Evolutionary conservation across 2,888 invertebrate genomes (phyloP), one percentile per base, ranked within the genome.

Genomic region (Anorthoa munda): DNA sequence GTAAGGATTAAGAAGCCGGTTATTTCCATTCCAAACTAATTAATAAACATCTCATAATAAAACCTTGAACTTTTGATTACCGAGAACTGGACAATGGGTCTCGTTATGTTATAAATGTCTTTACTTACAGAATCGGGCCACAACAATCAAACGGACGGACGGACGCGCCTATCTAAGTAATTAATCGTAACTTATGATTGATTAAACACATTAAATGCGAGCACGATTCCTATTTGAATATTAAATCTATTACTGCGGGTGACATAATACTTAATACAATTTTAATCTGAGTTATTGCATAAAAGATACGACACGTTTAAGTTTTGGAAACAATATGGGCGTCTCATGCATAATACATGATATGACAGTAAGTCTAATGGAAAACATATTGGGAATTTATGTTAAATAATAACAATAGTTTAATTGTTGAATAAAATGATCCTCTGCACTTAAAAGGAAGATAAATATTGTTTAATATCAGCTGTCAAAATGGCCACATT

Each of bases 151-250:
- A 92, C 85, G 88, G 88, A 91, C 90, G 90, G 90, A 93, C 91
- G 90, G 91, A 90, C 90, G 88, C 90, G 90, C 94, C 90, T 96
- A 96, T 96, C 96, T 94, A 83, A 91, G 94, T 95, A 96, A 96
- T 96, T 96, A 96, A 96, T 96, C 96, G 95, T 94, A 90, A 89
- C 92, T 92, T 94, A 94, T 96, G 96, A 96, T 96, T 96, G 96
- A 96, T 96, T 96, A 95, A 96, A 94, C 91, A 93, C 95, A 96
- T 96, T 95, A 95, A 92, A 93, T 87, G 89, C 92, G 91, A 91
- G 93, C 96, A 96, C 95, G 96, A 95, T 91, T 94, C 92, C 91
- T 89, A 95, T 96, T 95, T 95, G 92, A 95, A 96, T 96, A 95
- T 93, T 93, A 94, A 93, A 94, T 94, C 92, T 95, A 95, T 95